These are phyloP conservation scores for Rallus crepitans DNA, from an alignment of 2,797 vertebrate genomes.

Conservation along the genomic window DNA sequence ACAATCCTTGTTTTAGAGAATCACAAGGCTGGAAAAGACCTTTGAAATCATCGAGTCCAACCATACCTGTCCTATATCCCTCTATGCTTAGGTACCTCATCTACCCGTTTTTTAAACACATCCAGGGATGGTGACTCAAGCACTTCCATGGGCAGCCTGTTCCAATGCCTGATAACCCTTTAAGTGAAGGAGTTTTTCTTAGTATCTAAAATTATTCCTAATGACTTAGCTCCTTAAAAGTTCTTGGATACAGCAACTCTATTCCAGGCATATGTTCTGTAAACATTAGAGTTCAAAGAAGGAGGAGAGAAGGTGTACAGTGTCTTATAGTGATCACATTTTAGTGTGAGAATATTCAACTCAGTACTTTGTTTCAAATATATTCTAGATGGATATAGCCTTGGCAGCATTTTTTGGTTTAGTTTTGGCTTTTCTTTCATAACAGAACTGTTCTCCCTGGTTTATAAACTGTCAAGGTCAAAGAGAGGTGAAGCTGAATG, in stretches of 20 bases:
- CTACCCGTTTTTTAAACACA: too few species aligned
- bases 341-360: background rate
- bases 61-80: too few species aligned
- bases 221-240: background rate
- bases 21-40: too few species aligned
- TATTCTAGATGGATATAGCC: background rate
- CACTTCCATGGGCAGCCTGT: too few species aligned
- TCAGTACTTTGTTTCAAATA: background rate
- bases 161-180: too few species aligned
- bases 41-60: too few species aligned
- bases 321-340: background rate
- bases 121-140: too few species aligned
- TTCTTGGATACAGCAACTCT: background rate
- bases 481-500: constrained; percentile 67
- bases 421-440: constrained; percentile 37
- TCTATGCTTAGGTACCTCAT: too few species aligned
- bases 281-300: background rate
- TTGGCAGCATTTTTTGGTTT: constrained; percentile 1
- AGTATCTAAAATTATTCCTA: too few species aligned
- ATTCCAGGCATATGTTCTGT: background rate
- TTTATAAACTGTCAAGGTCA: constrained; percentile 74
- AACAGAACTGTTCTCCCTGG: constrained; percentile 13
- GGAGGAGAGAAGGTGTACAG: background rate
- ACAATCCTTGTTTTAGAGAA: background rate
- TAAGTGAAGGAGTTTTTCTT: too few species aligned